A percentile compares a stretch with the other conserved stretches of the same genome.
phyloP scores from a whole-genome alignment of 2,888 invertebrate genomes.

The Calliphora vomitoria region DNA sequence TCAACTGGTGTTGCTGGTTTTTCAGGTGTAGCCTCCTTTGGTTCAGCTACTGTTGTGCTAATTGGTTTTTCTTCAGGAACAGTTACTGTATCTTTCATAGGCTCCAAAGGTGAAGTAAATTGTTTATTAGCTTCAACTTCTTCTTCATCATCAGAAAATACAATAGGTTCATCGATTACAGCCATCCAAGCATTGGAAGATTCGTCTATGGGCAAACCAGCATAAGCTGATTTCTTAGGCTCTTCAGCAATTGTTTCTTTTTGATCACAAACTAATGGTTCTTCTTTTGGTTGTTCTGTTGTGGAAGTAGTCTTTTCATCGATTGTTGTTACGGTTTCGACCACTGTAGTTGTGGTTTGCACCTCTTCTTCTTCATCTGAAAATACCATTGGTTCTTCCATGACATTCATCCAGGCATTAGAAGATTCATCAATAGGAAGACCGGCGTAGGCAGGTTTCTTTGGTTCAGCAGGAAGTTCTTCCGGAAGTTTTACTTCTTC shows the following conservation, averaged over 20 bases:
- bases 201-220: conserved; percentile 77
- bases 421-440: conserved; percentile 80
- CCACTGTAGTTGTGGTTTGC: not conserved
- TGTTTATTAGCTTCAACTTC: not conserved
- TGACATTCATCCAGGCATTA: conserved; percentile 81
- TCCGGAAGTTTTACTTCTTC: not conserved
- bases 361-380: conserved; percentile 76
- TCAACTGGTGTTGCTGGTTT: not conserved
- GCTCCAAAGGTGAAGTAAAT: conserved; percentile 9
- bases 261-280: conserved; percentile 77
- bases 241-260: conserved; percentile 72
- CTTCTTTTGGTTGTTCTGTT: not conserved
- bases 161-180: conserved; percentile 82
- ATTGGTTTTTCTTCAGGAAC: not conserved
- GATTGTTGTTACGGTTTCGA: conserved; percentile 31
- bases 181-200: conserved; percentile 78
- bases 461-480: conserved; percentile 64
- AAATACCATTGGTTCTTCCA: conserved; percentile 78
- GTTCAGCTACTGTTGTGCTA: too few species aligned
- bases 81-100: not conserved
- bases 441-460: conserved; percentile 78
- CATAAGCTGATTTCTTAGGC: conserved; percentile 75
- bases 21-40: too few species aligned
- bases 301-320: conserved; percentile 44
- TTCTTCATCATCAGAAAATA: conserved; percentile 82